A percentile compares a stretch with the other conserved stretches of the same genome.
phyloP scores from a whole-genome alignment of 2,113 vertebrate species.

The Phainopepla nitens region DNA sequence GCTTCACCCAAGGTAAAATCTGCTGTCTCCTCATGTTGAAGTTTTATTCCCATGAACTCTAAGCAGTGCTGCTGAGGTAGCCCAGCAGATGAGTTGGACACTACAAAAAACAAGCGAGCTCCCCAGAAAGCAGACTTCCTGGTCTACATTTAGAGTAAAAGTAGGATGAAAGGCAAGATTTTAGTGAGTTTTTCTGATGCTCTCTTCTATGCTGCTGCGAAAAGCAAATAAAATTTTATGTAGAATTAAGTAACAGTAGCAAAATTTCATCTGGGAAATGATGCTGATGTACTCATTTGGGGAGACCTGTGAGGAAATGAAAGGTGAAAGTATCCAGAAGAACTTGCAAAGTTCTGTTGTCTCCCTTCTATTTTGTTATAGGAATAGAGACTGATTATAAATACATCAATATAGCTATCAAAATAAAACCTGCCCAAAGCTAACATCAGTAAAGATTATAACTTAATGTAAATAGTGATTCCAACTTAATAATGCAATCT shows the following conservation, averaged over 20 bases:
- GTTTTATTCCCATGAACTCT: background rate
- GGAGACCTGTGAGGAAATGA: background rate
- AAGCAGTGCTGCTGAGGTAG: background rate
- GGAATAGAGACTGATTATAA: background rate
- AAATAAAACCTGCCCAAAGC: background rate
- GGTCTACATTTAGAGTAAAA: background rate
- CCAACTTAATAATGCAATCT: background rate
- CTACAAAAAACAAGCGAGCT: background rate
- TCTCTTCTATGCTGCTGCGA: background rate
- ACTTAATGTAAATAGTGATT: background rate
- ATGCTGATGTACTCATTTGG: background rate
- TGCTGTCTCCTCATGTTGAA: background rate
- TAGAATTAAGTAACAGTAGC: background rate
- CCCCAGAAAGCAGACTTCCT: background rate
- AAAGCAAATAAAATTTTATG: background rate
- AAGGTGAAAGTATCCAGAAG: background rate
- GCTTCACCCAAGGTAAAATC: background rate
- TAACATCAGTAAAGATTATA: background rate
- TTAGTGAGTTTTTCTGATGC: background rate
- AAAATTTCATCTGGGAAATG: background rate
- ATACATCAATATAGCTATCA: background rate
- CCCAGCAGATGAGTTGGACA: background rate
- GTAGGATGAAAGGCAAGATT: background rate
- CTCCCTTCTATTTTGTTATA: background rate
- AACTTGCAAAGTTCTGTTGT: background rate